Conservation (phyloP, 1,140 invertebrate genomes). For the Zaprionus davidi region DNA sequence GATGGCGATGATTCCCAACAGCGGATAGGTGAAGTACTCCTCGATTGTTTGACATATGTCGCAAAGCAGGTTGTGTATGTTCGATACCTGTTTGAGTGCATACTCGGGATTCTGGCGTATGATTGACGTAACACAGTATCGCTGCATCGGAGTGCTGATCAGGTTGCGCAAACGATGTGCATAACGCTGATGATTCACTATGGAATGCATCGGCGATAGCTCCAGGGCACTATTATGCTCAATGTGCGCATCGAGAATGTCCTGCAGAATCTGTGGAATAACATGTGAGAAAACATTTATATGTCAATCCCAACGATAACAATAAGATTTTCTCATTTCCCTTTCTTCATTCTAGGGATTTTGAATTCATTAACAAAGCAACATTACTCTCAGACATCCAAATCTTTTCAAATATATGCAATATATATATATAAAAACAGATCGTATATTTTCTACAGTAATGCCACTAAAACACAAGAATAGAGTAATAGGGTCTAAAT, state of each 20-base stretch:
- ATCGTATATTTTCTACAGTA: background rate
- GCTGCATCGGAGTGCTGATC: slow-evolving; percentile 59
- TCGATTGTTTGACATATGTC: slow-evolving; percentile 80
- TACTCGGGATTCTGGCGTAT: slow-evolving; percentile 76
- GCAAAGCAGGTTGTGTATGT: slow-evolving; percentile 79
- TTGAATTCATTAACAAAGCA: background rate
- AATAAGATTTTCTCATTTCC: background rate
- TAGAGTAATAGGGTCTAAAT: background rate
- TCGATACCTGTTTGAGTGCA: slow-evolving; percentile 74
- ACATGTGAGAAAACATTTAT: background rate
- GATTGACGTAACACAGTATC: slow-evolving; percentile 76
- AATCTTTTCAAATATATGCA: background rate
- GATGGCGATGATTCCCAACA: slow-evolving; percentile 77
- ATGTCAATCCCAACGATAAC: background rate
- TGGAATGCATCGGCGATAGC: slow-evolving; percentile 74
- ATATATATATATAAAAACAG: background rate
- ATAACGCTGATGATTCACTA: slow-evolving; percentile 57
- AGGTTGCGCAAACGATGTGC: slow-evolving; percentile 54
- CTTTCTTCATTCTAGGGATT: background rate
- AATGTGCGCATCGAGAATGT: slow-evolving; percentile 73
- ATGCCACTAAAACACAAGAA: background rate
- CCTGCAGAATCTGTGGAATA: slow-evolving; percentile 68
- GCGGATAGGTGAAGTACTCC: slow-evolving; percentile 80
- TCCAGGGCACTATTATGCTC: slow-evolving; percentile 67
- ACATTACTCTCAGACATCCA: background rate